Evolutionary conservation across 2,797 vertebrate genomes (phyloP), one percentile per base, ranked within the genome.

Genomic region (Harpia harpyja): DNA sequence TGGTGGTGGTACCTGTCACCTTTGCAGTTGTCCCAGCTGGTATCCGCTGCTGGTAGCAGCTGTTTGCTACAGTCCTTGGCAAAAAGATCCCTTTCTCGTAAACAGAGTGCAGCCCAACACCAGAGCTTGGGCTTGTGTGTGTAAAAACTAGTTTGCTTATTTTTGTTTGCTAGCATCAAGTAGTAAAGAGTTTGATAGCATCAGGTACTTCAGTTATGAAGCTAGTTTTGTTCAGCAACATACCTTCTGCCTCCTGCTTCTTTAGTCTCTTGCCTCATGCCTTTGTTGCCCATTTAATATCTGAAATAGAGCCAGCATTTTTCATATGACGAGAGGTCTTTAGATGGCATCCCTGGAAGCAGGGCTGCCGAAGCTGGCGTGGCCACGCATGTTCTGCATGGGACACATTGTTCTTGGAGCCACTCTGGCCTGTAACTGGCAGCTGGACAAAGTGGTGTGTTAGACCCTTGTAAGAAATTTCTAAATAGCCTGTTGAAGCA

Each of bases 351-450:
- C 78, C 59, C 64, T 44, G 53, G 67, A 28, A 78, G 67, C 65
- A 51, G 82, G 63, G 85, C 51, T 53, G 85, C 43, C 3, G 13
- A 69, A 79, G 41, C 54, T 83, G 76, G 68, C 4, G 2, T 53
- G 75, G 70, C 81, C 67, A 61, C 4, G 4, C 60, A 1, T 57
- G 39, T 48, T 69, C 91, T 51, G 70, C 88, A 80, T 10, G 59
- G 86, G 28, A 93, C 91, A 25, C 24, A 57, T n/a, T 92, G 91
- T 97, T 64, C 94, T 84, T 53, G 65, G 87, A 95, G 89, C 49
- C 10, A 0, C 54, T 25, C 39, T 9, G 74, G 46, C 39, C 78
- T 7, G 1, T 46, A 61, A 19, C 83, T 96, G 95, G 88, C 95
- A 95, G 88, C 73, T 75, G 81, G 74, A 57, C 86, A 28, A 11